Base-by-base conservation (phyloP, 2,797 vertebrate species). In the Gallinago stenura region DNA sequence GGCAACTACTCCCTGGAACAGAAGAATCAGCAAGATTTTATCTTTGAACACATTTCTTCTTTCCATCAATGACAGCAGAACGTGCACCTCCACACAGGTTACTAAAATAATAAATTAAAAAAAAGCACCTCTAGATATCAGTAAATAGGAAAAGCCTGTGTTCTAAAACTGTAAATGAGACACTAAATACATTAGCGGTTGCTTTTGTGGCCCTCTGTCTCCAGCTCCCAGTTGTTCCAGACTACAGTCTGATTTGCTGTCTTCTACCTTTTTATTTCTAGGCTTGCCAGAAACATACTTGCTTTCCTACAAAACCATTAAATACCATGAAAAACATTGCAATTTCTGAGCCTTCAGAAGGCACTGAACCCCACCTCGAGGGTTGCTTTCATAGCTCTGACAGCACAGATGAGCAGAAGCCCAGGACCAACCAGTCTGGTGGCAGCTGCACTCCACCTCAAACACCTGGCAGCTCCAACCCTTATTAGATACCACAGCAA, bases 261-360 rank as follows among this genome's bases (percentile, higher is more conserved):
- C 51, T 80, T 68, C 37, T 87, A 50, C 28, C 19, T 14, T 80
- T 93, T 65, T 51, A 58, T 43, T 86, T 82, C 80, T 58, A 61
- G 80, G 30, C 73, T 93, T 62, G 80, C 66, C 86, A 92, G 62
- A 92, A 93, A 92, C 1, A 12, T 61, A 28, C n/a, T 56, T 45
- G 10, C 62, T 62, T 82, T 43, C 54, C 35, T 48, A 45, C 21
- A 57, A 61, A 84, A 57, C 41, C 6, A 0, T 78, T 65, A 65
- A 88, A 62, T 53, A 81, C 61, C 58, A 18, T 9, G 19, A 65
- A 83, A 75, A 83, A 43, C 46, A 51, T 26, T 24, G 18, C 58
- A 12, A 71, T 26, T 65, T n/a, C 65, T 48, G 50, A 45, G 82
- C 65, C 81, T 90, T 73, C 81, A 60, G 51, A 82, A 84, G 81